These are phyloP conservation scores for Macrophya annulata DNA, from an alignment of 2,888 invertebrate species.

Conservation along the genomic window DNA sequence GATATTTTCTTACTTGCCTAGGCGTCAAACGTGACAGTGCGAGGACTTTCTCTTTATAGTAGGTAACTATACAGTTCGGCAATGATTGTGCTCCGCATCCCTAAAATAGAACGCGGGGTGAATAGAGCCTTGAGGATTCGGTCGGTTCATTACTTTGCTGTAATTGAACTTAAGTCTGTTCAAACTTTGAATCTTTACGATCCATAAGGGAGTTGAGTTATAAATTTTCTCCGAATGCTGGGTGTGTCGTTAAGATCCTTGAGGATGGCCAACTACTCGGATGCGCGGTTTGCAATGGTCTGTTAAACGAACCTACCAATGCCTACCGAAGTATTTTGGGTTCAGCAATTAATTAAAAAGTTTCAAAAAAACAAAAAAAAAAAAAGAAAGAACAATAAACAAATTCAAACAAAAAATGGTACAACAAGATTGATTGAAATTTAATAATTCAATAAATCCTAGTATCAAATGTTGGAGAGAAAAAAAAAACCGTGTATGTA, in stretches of 20 bases:
- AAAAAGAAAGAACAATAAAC: neutral
- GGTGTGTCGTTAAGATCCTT: conserved; percentile 70
- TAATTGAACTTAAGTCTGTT: conserved; percentile 70
- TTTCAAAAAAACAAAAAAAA: neutral
- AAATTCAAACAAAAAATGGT: neutral
- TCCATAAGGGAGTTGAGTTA: conserved; percentile 70
- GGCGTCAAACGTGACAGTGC: conserved; percentile 10
- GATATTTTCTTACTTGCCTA: conserved; percentile 19
- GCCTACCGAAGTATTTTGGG: neutral
- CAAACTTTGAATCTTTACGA: conserved; percentile 72
- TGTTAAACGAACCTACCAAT: conserved; percentile 66
- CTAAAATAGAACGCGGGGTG: conserved; percentile 14
- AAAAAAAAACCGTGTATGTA: too few relatives aligned
- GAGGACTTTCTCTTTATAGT: neutral
- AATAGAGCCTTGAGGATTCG: conserved; percentile 28
- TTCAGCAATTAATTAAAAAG: neutral
- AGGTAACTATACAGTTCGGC: neutral
- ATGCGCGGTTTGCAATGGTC: conserved; percentile 44
- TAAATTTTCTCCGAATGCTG: conserved; percentile 66
- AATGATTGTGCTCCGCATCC: conserved; percentile 13
- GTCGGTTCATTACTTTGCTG: conserved; percentile 51
- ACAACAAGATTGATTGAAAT: neutral
- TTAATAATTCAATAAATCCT: neutral
- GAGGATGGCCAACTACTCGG: conserved; percentile 41
- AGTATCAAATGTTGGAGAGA: neutral